Conservation (phyloP, 2,113 vertebrate genomes). For the Bos indicus region DNA sequence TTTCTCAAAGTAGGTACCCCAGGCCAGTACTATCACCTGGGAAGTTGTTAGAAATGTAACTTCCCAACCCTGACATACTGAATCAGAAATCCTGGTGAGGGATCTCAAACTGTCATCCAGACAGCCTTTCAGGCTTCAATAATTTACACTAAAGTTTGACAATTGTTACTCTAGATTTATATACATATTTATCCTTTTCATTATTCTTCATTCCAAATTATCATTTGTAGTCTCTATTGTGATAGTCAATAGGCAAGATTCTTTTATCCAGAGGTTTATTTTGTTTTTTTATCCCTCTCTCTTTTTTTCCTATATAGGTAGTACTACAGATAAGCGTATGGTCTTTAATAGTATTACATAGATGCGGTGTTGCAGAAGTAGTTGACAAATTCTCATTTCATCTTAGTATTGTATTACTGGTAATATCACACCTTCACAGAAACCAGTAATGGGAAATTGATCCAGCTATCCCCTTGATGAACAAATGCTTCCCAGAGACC, state of each 20-base stretch:
- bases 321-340: not conserved
- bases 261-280: not conserved
- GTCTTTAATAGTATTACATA: not conserved
- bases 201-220: not conserved
- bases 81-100: not conserved
- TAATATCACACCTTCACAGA: constrained; percentile 23
- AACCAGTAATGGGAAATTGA: not conserved
- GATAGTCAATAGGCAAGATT: not conserved
- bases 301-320: not conserved
- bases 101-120: fast-evolving
- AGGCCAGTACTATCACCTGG: not conserved
- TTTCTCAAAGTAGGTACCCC: not conserved
- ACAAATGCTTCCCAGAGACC: not conserved
- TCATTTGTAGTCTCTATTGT: not conserved
- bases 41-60: not conserved
- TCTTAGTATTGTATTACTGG: not conserved
- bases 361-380: not conserved
- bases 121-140: not conserved
- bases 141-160: not conserved
- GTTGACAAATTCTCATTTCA: constrained; percentile 10
- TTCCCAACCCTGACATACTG: not conserved
- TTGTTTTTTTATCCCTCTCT: not conserved
- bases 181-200: not conserved
- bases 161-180: not conserved
- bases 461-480: not conserved